These are phyloP conservation scores for Stomorhina lunata DNA, from an alignment of 2,888 invertebrate genomes.

Conservation along the genomic window DNA sequence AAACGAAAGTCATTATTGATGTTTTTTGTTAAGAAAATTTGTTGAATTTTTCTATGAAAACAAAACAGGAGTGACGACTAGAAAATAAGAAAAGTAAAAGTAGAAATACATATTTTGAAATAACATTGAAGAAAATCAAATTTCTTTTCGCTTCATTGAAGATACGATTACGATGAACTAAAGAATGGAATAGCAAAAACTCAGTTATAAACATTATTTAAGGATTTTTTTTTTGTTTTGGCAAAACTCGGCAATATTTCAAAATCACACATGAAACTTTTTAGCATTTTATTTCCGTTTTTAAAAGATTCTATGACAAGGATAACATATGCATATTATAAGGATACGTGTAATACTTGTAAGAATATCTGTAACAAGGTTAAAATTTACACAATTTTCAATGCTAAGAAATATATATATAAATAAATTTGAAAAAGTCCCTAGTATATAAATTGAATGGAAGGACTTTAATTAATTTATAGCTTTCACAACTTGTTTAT, in stretches of 20 bases:
- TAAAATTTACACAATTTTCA: no score
- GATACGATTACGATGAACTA: no score
- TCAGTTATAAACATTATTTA: background rate
- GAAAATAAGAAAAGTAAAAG: background rate
- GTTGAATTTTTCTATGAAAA: no score
- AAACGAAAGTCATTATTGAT: slow-evolving; percentile 4
- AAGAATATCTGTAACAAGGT: background rate
- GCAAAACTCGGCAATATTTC: slow-evolving; percentile 15
- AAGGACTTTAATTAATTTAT: no score
- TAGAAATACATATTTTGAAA: background rate
- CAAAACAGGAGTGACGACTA: background rate
- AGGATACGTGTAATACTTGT: background rate
- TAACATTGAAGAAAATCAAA: slow-evolving; percentile 10
- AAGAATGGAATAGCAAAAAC: background rate
- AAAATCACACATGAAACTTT: slow-evolving; percentile 11
- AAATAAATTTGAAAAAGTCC: no score
- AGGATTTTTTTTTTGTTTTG: slow-evolving; percentile 16
- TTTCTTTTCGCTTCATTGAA: slow-evolving; percentile 18
- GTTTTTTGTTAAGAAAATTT: background rate
- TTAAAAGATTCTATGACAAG: slow-evolving; percentile 4
- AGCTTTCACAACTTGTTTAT: no score
- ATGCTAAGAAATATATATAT: no score
- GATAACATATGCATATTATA: no score
- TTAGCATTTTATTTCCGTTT: background rate
- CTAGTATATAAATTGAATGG: no score